Evolutionary conservation across 2,888 invertebrate genomes (phyloP), one percentile per base, ranked within the genome.

Genomic region (Frankliniella intonsa): DNA sequence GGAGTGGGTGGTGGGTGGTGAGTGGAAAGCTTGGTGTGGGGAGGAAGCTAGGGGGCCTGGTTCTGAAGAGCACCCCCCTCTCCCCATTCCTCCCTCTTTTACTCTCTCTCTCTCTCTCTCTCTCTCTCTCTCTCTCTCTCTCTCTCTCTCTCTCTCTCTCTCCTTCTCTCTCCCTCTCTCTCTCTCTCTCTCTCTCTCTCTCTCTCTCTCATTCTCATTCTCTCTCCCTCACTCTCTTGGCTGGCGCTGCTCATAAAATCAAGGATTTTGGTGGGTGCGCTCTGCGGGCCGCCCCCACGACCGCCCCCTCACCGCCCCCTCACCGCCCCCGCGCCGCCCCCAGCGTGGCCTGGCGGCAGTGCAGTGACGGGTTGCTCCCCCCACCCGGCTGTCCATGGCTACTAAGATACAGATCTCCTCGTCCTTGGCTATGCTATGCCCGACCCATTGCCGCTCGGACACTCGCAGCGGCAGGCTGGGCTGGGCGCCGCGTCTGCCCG

Each of bases 231-330:
- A 1, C 55, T 55, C 55, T 55, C 9, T 55, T 17, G 38, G 38
- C 38, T 38, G 38, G 38, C 38, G 69, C n/a, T 55, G 55, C 22
- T 8, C 69, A 76, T 76, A 76, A 76, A 76, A 76, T 76, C 69
- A 76, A 76, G 69, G 69, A 76, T 76, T 76, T 76, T 25, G 69
- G 69, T 76, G 69, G 69, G 25, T 25, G 38, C 38, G 38, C 38
- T 38, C 38, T 38, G 38, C 38, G 38, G 38, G 38, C 38, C 38
- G 38, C 38, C 38, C 5, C 38, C 38, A 38, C 38, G 38, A n/a
- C 38, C 38, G 38, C 38, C 38, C 38, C 38, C n/a, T n/a, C n/a
- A n/a, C n/a, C 38, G 38, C 38, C 38, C 38, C 38, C 38, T n/a
- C n/a, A n/a, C n/a, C 38, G 38, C 38, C 38, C 38, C 38, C 38